These are phyloP conservation scores for Apostichopus leukothele DNA, from an alignment of 53 echinoderm and acorn worm genomes.

Conservation along the genomic window DNA sequence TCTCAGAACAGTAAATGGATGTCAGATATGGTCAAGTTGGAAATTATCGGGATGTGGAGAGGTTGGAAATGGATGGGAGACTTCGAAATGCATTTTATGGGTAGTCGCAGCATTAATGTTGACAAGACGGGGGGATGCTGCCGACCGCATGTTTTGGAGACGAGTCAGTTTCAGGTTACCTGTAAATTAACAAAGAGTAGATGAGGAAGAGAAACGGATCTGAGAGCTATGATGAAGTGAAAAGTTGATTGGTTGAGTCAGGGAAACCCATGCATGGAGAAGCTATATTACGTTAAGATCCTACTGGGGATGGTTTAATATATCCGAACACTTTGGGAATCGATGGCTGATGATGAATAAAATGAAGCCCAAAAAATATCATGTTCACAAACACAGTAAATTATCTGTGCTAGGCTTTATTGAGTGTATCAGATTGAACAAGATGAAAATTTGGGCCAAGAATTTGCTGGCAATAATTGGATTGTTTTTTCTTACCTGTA, in stretches of 20 bases:
- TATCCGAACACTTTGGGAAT: too few species aligned
- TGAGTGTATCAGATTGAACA: too few species aligned
- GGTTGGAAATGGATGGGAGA: conserved; percentile 34
- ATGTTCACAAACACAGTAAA: too few species aligned
- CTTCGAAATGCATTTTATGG: conserved; percentile 38
- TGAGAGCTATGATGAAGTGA: background rate
- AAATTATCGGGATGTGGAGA: background rate
- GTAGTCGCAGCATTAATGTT: conserved; percentile 30
- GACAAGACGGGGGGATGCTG: conserved; percentile 12
- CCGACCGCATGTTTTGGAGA: background rate
- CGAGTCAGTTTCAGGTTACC: conserved; percentile 25
- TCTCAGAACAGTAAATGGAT: conserved; percentile 26
- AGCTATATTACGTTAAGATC: background rate
- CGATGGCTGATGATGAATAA: too few species aligned
- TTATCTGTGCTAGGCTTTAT: too few species aligned
- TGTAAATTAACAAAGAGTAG: conserved; percentile 25
- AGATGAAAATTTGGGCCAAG: too few species aligned
- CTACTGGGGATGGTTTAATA: too few species aligned
- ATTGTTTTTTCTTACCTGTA: too few species aligned
- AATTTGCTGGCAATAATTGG: too few species aligned
- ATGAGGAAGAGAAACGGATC: conserved; percentile 4
- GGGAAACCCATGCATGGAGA: background rate
- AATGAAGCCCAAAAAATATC: too few species aligned
- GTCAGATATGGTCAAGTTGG: conserved; percentile 34
- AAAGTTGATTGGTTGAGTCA: conserved; percentile 33